Evolutionary conservation across 2,888 invertebrate genomes (phyloP), one percentile per base, ranked within the genome.

Genomic region (Notodonta ziczac): DNA sequence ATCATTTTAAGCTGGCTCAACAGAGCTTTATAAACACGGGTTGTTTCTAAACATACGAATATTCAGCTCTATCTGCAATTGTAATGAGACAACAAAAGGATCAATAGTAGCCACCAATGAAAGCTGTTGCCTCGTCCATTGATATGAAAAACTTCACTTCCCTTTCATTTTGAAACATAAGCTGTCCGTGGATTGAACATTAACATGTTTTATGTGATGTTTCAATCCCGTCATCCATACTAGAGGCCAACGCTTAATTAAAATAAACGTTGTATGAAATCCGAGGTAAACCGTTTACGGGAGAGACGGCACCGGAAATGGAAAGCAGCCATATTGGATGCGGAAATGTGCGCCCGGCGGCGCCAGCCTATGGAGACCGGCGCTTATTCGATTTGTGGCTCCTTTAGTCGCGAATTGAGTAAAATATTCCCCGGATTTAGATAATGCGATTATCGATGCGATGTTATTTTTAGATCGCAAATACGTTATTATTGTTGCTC

Each of bases 311-410:
- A 77, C 84, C 89, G 93, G 93, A 93, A 90, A 93, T 93, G 89
- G 91, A 91, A 86, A 81, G 85, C 87, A 73, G 91, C 91, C 91
- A 88, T 91, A 89, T 91, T 92, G 88, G 85, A 89, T 86, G 78
- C 90, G 93, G 93, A 93, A 91, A 93, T 91, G 87, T 78, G 69
- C 70, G 77, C 77, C 77, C 75, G 78, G 74, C 79, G 68, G 73
- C 72, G 69, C 62, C 74, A 62, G 65, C 59, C 66, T 59, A 54
- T 57, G 61, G 62, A 58, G 61, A 59, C 63, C 39, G 67, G 56
- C 66, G 59, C 65, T 74, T 66, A 79, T 77, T 77, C 69, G 70
- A 80, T 79, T 79, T 76, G 73, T 69, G 64, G 69, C 66, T 69
- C 69, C 74, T 73, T 69, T 69, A 58, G 59, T 56, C 62, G 66